Conservation (phyloP, 30 jellyfish, hydroid and myxozoan species). For the Hydractinia symbiolongicarpus region DNA sequence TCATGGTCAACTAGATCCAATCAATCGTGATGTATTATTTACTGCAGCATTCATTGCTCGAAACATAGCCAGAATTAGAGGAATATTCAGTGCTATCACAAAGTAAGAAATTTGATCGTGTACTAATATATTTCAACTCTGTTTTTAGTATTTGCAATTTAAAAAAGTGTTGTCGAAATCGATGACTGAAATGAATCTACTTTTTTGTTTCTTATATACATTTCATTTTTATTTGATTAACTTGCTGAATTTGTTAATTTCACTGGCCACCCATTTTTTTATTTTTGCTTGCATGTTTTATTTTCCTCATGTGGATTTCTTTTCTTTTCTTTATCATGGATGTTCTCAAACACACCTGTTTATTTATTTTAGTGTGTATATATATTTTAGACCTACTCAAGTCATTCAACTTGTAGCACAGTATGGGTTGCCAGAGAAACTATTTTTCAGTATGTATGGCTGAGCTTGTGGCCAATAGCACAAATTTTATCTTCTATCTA, state of each 20-base stretch:
- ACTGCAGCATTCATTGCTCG: slow-evolving; percentile 91
- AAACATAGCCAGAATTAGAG: slow-evolving; percentile 72
- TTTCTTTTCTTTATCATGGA: background rate
- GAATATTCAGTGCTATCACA: slow-evolving; percentile 85
- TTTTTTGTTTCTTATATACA: no score
- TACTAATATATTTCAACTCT: no score
- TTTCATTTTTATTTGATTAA: no score
- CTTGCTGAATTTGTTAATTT: no score
- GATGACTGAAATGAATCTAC: no score
- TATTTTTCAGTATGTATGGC: slow-evolving; percentile 55
- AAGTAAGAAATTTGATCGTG: slow-evolving; percentile 27
- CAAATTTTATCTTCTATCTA: no score
- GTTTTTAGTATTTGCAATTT: no score
- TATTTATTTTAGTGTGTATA: no score
- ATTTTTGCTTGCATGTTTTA: no score
- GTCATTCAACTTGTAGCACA: slow-evolving; percentile 65
- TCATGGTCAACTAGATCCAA: slow-evolving; percentile 77
- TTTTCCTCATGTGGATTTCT: background rate
- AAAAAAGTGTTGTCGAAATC: no score
- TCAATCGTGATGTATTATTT: slow-evolving; percentile 65
- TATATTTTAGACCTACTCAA: slow-evolving; percentile 59
- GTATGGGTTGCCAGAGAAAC: slow-evolving; percentile 74
- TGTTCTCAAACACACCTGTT: background rate
- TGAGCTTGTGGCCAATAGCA: background rate
- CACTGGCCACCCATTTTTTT: no score